phyloP scores from a whole-genome alignment of 2,888 invertebrate genomes.

The Agonum fuliginosum region DNA sequence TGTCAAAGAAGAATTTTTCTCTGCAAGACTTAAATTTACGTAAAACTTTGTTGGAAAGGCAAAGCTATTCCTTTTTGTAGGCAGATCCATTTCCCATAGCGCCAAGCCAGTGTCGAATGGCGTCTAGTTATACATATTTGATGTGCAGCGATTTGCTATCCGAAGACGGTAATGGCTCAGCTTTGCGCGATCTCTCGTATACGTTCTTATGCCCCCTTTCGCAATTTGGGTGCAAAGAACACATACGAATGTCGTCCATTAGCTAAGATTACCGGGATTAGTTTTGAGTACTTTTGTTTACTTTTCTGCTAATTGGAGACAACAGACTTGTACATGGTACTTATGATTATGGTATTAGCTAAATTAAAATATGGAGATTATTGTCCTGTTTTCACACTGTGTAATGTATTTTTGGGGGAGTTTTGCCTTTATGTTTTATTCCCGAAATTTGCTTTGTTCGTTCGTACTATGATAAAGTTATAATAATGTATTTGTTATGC shows the following conservation, averaged over 20 bases:
- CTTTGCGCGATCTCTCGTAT: conserved; percentile 11
- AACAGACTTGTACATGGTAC: conserved; percentile 8
- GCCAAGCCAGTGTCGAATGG: conserved; percentile 5
- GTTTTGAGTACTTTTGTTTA: conserved; percentile 45
- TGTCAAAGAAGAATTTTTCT: conserved; percentile 20
- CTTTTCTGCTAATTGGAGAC: conserved; percentile 31
- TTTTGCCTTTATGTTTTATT: not conserved
- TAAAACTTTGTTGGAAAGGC: conserved; percentile 20
- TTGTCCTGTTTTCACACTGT: conserved; percentile 15
- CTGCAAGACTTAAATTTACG: conserved; percentile 24
- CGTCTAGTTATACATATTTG: conserved; percentile 45
- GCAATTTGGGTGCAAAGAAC: conserved; percentile 20
- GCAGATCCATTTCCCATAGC: conserved; percentile 37
- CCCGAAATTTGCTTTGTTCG: conserved; percentile 6
- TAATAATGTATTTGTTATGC: too few relatives aligned
- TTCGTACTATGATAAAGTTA: not conserved
- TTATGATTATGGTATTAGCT: conserved; percentile 34
- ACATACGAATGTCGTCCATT: conserved; percentile 27
- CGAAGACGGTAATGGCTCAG: conserved; percentile 20
- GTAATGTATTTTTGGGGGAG: conserved; percentile 6
- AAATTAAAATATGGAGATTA: conserved; percentile 42
- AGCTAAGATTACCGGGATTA: conserved; percentile 39
- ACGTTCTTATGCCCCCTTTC: not conserved
- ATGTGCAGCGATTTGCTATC: conserved; percentile 36
- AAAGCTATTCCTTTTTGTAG: conserved; percentile 24